Percentiles rank a stretch among this genome's conserved stretches.
phyloP scores from a whole-genome alignment of 2,888 invertebrate genomes.

The Linyphia triangularis region DNA sequence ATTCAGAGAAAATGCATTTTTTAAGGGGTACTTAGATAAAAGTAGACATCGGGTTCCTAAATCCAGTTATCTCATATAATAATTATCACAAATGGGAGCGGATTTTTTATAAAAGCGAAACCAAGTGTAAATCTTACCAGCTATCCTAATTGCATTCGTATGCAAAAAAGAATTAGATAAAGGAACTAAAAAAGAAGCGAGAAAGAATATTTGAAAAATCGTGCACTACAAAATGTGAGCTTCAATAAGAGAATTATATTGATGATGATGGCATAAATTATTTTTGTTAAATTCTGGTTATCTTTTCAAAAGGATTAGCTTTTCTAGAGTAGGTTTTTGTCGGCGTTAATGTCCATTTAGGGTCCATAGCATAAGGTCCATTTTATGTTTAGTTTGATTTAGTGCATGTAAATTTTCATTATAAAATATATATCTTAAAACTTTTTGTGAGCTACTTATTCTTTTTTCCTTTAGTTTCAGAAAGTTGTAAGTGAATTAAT shows the following conservation, averaged over 20 bases:
- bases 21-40: conserved; percentile 11
- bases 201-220: neutral
- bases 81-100: conserved; percentile 67
- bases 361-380: no score
- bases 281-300: neutral
- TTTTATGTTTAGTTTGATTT: no score
- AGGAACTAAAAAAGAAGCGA: conserved; percentile 8
- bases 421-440: no score
- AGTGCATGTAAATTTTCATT: no score
- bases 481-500: no score
- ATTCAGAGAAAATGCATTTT: conserved; percentile 53
- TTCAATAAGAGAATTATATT: neutral
- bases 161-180: conserved; percentile 43
- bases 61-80: conserved; percentile 56
- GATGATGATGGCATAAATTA: conserved; percentile 16
- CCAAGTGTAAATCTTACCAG: conserved; percentile 22
- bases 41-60: conserved; percentile 17
- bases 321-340: neutral
- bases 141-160: conserved; percentile 54
- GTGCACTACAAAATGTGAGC: conserved; percentile 20
- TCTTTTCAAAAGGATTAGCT: no score
- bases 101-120: conserved; percentile 19
- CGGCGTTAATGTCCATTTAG: neutral
- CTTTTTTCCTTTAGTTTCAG: no score
- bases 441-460: no score